Base-by-base conservation (phyloP, 2,888 invertebrate species). In the Zeuzera pyrina region DNA sequence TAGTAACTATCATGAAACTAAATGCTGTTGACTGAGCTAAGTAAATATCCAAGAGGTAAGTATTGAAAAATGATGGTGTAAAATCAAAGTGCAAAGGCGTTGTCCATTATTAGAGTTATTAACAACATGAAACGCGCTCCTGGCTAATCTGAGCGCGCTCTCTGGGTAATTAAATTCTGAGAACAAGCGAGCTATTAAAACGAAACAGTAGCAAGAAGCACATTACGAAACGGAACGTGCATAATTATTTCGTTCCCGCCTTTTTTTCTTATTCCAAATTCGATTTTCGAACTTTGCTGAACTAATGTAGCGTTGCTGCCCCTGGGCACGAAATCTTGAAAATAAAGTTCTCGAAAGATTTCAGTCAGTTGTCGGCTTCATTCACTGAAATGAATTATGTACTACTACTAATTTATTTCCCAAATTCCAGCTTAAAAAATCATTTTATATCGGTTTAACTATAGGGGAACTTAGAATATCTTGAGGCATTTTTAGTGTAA, bases 211-310 rank as follows among this genome's bases (percentile, higher is more conserved):
- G 79, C 79, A 65, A 73, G 70, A 72, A 70, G 67, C 72, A 68
- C 78, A 83, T 81, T 79, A 78, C 73, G 64, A 71, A 74, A 79
- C 73, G 72, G 77, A 79, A 79, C 79, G 79, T 79, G 74, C 66
- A 81, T 83, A 83, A 83, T 83, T 81, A 81, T 83, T 83, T 83
- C 73, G 79, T 81, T 79, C 76, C 74, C 74, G 69, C 69, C 65
- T 70, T 77, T 73, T 66, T 73, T 69, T 69, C 59, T 62, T 63
- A 56, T 73, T 68, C 59, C 57, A 57, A 63, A 63, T 72, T 74
- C 68, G 71, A 72, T 71, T 74, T 78, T 73, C 67, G 74, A 71
- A 72, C 58, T 50, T 11, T 58, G 57, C 66, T n/a, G n/a, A n/a
- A 65, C 74, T 83, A 81, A 81, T 77, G 72, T 59, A 56, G 53